Evolutionary conservation across 2,797 vertebrate genomes (phyloP), one percentile per base, ranked within the genome.

Genomic region (Brachymystax lenok): DNA sequence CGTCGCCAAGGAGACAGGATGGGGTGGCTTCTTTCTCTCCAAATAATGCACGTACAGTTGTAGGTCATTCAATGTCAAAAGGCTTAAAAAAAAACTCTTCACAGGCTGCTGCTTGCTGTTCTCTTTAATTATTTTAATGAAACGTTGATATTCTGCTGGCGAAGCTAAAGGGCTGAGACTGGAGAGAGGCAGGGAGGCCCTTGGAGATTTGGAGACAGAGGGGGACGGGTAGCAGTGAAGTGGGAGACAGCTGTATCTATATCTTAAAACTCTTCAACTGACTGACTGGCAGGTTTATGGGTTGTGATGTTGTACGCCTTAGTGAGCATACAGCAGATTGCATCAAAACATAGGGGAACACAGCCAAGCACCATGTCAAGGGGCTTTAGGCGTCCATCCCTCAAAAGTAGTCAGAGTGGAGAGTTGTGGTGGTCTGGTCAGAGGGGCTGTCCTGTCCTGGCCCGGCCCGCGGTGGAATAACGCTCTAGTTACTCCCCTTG

Each of bases 41-140:
- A 81, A 94, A 89, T 82, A 88, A 90, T 64, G 80, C 76, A 56
- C 90, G 90, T 90, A 92, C 89, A 95, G 93, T 93, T 93, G 92
- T 95, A 95, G 95, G 96, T 98, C 96, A 96, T 94, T 95, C 95
- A 95, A 95, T 96, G 96, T 97, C 96, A 96, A 91, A 94, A 96
- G 93, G 93, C 95, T 93, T 96, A 95, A 95, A 96, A 24, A 24
- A 24, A 24, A 24, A 93, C 94, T 95, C 95, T 97, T 97, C 95
- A 96, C 96, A 97, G 96, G 96, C 96, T 96, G 96, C 95, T 96
- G 97, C 96, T 96, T 93, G 95, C 96, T 96, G 96, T 95, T 97
- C 93, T 93, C 92, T 97, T 96, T 96, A 97, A 98, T 98, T 97
- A 96, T 95, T 97, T 96, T 96, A 97, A 97, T 97, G 96, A 96